Conservation (phyloP, 1,140 invertebrate genomes). For the Hycleus cichorii region DNA sequence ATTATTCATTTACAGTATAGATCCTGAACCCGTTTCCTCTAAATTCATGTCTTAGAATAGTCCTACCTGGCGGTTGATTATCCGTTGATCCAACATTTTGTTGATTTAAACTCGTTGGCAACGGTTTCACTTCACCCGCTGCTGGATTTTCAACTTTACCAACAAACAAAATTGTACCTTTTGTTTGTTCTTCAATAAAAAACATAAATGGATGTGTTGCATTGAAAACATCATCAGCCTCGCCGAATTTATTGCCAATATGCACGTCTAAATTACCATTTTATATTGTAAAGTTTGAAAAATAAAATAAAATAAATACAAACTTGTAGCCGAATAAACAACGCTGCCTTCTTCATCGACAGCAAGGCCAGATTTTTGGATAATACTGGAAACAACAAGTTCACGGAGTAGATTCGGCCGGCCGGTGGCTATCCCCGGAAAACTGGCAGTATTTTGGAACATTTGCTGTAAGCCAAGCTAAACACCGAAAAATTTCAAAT, state of each 20-base stretch:
- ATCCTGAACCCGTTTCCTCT: no score
- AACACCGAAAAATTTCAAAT: slow-evolving; percentile 6
- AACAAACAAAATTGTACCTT: slow-evolving; percentile 61
- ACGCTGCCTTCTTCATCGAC: slow-evolving; percentile 77
- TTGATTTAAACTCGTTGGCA: neutral
- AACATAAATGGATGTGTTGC: slow-evolving; percentile 71
- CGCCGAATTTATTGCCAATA: slow-evolving; percentile 64
- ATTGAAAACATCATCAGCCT: slow-evolving; percentile 48
- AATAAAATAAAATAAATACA: slow-evolving; percentile 6
- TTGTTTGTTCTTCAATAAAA: slow-evolving; percentile 68
- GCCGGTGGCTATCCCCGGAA: slow-evolving; percentile 55
- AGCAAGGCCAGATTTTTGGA: slow-evolving; percentile 77
- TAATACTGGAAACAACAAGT: slow-evolving; percentile 60
- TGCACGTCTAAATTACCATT: slow-evolving; percentile 48
- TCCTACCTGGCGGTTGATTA: no score
- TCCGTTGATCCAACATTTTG: no score
- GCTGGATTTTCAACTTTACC: slow-evolving; percentile 60
- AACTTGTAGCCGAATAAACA: slow-evolving; percentile 70
- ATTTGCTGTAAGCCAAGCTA: slow-evolving; percentile 63
- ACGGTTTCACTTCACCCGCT: slow-evolving; percentile 6
- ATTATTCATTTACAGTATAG: no score
- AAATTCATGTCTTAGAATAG: no score
- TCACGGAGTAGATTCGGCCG: slow-evolving; percentile 40
- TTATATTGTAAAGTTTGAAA: slow-evolving; percentile 1
- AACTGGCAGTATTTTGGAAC: slow-evolving; percentile 59